Conservation (phyloP, 2,888 invertebrate species). For the Nasonovia ribisnigri region DNA sequence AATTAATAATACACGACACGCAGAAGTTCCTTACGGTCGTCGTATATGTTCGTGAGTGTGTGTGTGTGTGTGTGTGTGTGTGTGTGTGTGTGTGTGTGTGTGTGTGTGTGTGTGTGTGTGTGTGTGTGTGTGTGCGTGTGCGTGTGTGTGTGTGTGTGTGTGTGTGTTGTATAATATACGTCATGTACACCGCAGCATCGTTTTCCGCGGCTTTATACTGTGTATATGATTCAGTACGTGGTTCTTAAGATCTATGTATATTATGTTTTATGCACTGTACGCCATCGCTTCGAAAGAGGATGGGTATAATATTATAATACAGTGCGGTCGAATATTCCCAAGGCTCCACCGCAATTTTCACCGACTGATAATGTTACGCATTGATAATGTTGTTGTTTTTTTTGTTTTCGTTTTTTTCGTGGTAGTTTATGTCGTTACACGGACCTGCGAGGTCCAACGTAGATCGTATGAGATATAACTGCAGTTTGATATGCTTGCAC, state of each 20-base stretch:
- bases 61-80: not conserved
- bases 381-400: not conserved
- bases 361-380: conserved; percentile 5
- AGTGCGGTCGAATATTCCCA: conserved; percentile 23
- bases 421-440: not conserved
- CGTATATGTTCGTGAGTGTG: not conserved
- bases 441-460: not conserved
- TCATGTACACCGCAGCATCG: conserved; percentile 16
- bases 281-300: not conserved
- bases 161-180: not conserved
- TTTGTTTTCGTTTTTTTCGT: not conserved
- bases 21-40: conserved; percentile 34
- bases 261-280: not conserved
- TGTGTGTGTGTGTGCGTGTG: not conserved
- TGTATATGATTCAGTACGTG: not conserved
- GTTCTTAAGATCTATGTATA: not conserved
- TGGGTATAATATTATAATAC: not conserved
- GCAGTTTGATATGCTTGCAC: not conserved
- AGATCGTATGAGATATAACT: not conserved
- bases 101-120: not conserved
- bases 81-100: not conserved
- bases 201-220: not conserved
- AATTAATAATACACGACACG: conserved; percentile 59
- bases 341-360: not conserved
- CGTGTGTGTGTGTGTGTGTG: not conserved